Base-by-base conservation (phyloP, 2,797 vertebrate species). In the Chelmon rostratus region DNA sequence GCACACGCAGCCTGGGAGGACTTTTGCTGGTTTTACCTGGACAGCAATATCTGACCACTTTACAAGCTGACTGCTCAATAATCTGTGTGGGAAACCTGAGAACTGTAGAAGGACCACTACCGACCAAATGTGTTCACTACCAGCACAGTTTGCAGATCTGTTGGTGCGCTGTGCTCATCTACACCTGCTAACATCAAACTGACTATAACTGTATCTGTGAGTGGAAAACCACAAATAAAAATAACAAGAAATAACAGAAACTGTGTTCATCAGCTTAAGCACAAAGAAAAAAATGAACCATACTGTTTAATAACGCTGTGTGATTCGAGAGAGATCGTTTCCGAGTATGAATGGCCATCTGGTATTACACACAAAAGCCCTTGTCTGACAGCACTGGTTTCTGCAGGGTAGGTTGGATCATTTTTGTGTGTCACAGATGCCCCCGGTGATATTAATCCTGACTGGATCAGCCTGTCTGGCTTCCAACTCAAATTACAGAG, bases 361-460 rank as follows among this genome's bases (percentile, higher is more conserved):
- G 82, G 68, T 67, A 5, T 67, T 6, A 80, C 65, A 81, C 42
- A 71, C 38, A 63, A 66, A 76, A 54, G 31, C 68, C 35, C 54
- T 1, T 62, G 56, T 64, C 40, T 68, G 67, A 79, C 77, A 79
- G 76, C 52, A 10, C 16, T 64, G 46, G 50, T 49, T 77, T 78
- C 66, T n/a, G 3, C 52, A 8, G 40, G 68, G 15, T 21, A 63
- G 63, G 56, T 40, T 42, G 21, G 76, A 62, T 82, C 65, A 73
- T 76, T 42, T 54, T 37, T 67, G 71, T 81, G 68, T 84, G 79
- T 76, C 82, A 82, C 78, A 80, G 79, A 74, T 72, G 72, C 57
- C 73, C 8, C 61, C 68, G 31, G 18, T 74, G 78, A 64, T 49
- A 82, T 81, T 58, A 76, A 70, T 86, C 84, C 77, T 44, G 68